phyloP scores from a whole-genome alignment of 1,140 invertebrate species.

The Ceratosolen solmsi region DNA sequence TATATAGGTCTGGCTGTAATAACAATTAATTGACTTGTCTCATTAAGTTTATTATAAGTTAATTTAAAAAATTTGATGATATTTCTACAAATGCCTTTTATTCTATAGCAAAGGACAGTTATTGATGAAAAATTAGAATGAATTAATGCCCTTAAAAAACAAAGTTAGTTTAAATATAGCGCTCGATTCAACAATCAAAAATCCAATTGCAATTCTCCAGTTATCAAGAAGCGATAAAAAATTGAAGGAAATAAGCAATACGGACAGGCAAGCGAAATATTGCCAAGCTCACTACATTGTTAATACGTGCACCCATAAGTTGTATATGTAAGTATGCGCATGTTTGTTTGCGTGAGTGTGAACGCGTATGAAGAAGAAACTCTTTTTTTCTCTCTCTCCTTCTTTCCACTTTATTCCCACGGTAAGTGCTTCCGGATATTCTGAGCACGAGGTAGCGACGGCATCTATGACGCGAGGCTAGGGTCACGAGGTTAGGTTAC shows the following conservation, averaged over 20 bases:
- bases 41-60: no score
- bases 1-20: no score
- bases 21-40: no score
- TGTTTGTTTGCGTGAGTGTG: not conserved
- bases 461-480: constrained; percentile 39
- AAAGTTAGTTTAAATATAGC: not conserved
- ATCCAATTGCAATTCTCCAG: not conserved
- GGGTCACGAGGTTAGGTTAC: constrained; percentile 62
- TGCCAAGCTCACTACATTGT: not conserved
- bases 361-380: constrained; percentile 3
- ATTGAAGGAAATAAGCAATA: constrained; percentile 28
- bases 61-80: no score
- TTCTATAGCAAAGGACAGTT: not conserved
- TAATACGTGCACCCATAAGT: not conserved
- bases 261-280: not conserved
- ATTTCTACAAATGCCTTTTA: no score
- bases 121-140: not conserved
- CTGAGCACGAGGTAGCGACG: constrained; percentile 60
- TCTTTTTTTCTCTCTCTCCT: not conserved
- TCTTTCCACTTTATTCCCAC: constrained; percentile 64
- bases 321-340: no score
- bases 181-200: not conserved
- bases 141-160: not conserved
- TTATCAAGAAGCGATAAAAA: not conserved
- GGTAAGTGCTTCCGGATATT: constrained; percentile 69